Conservation (phyloP, 2,888 invertebrate species). For the Nebria salina region DNA sequence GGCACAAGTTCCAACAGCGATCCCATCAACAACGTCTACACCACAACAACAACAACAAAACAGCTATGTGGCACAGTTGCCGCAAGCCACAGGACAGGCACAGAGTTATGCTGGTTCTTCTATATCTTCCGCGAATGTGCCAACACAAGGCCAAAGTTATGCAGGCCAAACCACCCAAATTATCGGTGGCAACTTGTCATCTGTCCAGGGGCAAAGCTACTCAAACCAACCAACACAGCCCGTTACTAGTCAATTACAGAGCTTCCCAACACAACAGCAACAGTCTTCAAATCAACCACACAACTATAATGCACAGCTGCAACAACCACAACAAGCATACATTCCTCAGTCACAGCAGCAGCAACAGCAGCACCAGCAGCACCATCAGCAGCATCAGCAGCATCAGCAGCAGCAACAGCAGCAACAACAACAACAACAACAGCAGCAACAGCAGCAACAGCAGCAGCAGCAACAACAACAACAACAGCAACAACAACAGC, state of each 20-base stretch:
- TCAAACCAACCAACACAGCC: conserved; percentile 39
- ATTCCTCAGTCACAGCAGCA: conserved; percentile 49
- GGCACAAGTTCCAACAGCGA: neutral
- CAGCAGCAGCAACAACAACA: too few relatives aligned
- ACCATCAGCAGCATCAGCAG: too few relatives aligned
- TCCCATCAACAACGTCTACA: neutral
- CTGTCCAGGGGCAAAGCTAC: conserved; percentile 41
- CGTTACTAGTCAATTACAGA: conserved; percentile 43
- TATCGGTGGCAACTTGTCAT: conserved; percentile 17
- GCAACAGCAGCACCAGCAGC: too few relatives aligned
- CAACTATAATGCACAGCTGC: conserved; percentile 27
- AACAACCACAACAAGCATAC: conserved; percentile 41
- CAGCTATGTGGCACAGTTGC: neutral
- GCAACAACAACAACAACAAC: too few relatives aligned
- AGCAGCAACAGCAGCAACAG: too few relatives aligned
- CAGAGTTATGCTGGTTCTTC: conserved; percentile 30
- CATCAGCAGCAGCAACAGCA: too few relatives aligned
- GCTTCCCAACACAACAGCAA: conserved; percentile 46
- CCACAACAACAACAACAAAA: neutral
- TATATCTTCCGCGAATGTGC: conserved; percentile 33
- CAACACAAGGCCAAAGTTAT: conserved; percentile 41
- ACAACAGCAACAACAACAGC: too few relatives aligned
- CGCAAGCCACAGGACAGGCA: conserved; percentile 5
- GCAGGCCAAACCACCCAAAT: conserved; percentile 39
- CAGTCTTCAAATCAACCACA: conserved; percentile 46